A percentile compares a stretch with the other conserved stretches of the same genome.
Conservation (phyloP, 2,797 vertebrate genomes). For the Muscicapa comitata region DNA sequence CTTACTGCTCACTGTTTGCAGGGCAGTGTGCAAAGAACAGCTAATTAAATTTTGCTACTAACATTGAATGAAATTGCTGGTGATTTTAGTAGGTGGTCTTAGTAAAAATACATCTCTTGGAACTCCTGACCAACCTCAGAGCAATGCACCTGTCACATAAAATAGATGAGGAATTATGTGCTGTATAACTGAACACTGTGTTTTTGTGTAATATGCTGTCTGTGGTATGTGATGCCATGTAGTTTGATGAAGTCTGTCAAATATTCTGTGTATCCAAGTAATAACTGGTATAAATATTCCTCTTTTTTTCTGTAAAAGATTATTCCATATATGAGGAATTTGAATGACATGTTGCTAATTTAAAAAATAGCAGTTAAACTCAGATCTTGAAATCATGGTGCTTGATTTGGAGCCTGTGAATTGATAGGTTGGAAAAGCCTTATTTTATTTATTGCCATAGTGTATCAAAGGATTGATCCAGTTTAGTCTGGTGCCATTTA, state of each 20-base stretch:
- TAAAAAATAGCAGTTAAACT: neutral
- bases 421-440: neutral
- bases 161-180: neutral
- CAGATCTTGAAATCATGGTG: neutral
- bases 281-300: neutral
- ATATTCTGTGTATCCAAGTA: neutral
- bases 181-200: neutral
- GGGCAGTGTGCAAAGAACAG: neutral
- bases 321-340: neutral
- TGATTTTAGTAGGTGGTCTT: neutral
- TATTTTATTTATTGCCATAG: neutral
- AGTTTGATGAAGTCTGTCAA: slow-evolving; percentile 14
- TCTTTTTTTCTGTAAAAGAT: neutral
- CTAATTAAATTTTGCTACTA: neutral
- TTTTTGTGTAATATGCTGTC: neutral
- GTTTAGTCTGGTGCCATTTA: neutral
- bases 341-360: neutral
- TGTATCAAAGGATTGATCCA: neutral
- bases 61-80: neutral
- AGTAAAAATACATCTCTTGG: neutral
- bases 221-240: neutral
- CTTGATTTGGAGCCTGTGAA: neutral
- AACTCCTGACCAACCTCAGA: neutral
- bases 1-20: neutral
- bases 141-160: neutral